Base-by-base conservation (phyloP, 1,140 invertebrate species). In the Zophobas atratus region DNA sequence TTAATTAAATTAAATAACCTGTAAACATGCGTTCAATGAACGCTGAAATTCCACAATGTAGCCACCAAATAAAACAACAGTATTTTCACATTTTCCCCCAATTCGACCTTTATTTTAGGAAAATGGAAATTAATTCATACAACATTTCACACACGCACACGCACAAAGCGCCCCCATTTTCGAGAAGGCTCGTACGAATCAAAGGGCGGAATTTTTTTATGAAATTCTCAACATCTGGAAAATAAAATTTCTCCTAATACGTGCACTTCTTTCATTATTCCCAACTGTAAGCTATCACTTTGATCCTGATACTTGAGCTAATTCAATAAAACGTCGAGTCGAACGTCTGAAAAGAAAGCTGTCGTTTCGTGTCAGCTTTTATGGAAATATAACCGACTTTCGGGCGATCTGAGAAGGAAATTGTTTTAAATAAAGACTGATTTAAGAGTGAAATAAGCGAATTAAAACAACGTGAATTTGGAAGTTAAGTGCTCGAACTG, bases 241-340 rank as follows among this genome's bases (percentile, higher is more conserved):
- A 55, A 55, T 55, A 53, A 20, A 55, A 34, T 33, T 55, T 55
- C 35, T 34, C 35, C 32, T 55, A 33, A 55, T 55, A 55, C 20
- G 20, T 46, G 3, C 56, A 60, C 38, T 60, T 60, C 56, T 60
- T 60, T 60, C 56, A 60, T 60, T 60, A 60, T 60, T 33, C 56
- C 8, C 56, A 60, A 60, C 56, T 36, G 56, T 36, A 4, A 35
- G 36, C 33, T n/a, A 60, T 60, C 56, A 60, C 56, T 60, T 60
- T 60, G 56, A 60, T 60, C 56, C 36, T 60, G 56, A 60, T 60
- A 60, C 56, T 60, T 60, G 56, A 60, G 56, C 56, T 60, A 60
- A 60, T 60, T 38, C 56, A 60, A 60, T 60, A 60, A 56, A 56
- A 34, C 20, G 43, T 56, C 55, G 34, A 56, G 20, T 56, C 34